Conservation (phyloP, 2,113 vertebrate genomes). For the Albula goreensis region DNA sequence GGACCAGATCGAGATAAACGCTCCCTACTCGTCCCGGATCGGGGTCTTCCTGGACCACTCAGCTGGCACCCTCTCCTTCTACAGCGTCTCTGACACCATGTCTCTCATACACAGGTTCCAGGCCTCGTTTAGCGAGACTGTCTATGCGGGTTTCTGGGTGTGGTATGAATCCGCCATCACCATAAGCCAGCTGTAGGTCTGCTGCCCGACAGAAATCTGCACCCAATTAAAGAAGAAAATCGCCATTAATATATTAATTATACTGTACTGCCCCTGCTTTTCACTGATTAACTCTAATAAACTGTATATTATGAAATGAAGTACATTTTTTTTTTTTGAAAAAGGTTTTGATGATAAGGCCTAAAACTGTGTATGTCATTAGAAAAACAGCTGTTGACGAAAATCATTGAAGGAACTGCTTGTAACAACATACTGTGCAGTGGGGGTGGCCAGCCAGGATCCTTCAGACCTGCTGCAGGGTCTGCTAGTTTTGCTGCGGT, state of each 20-base stretch:
- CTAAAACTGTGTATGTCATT: neutral
- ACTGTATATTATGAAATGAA: neutral
- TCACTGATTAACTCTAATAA: neutral
- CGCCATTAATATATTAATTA: neutral
- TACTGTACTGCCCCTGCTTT: neutral
- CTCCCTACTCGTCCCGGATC: slow-evolving; percentile 67
- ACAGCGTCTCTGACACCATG: slow-evolving; percentile 66
- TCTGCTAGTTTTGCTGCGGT: neutral
- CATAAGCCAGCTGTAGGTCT: slow-evolving; percentile 56
- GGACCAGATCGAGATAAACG: slow-evolving; percentile 69
- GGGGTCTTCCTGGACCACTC: slow-evolving; percentile 75
- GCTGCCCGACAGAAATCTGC: too few relatives aligned
- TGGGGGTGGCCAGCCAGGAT: neutral
- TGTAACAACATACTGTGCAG: neutral
- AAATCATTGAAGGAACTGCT: neutral
- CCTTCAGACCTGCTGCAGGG: neutral
- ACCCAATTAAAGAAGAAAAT: neutral
- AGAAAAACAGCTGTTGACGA: neutral
- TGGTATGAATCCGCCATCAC: slow-evolving; percentile 75
- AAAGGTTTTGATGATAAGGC: neutral
- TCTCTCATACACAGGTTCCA: slow-evolving; percentile 75
- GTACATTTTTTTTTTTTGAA: neutral
- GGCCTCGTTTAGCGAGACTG: slow-evolving; percentile 70
- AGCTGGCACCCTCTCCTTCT: slow-evolving; percentile 73
- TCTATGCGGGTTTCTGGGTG: slow-evolving; percentile 82